Evolutionary conservation across 2,888 invertebrate genomes (phyloP).

Genomic region (Laothoe populi): DNA sequence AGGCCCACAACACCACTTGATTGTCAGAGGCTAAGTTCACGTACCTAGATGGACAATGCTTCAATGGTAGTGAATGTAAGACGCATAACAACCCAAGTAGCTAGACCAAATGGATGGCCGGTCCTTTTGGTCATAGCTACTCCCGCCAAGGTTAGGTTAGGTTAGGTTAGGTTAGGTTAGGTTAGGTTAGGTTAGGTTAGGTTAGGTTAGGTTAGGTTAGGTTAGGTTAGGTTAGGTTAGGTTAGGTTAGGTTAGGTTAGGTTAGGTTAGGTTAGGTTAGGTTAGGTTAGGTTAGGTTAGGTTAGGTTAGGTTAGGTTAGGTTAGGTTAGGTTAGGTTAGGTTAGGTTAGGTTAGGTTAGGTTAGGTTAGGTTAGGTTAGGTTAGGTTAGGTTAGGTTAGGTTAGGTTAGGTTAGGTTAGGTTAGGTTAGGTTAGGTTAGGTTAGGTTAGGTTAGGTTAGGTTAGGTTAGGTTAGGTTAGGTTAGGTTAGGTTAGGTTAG

Average conservation of each 20-base stretch:
- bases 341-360: constrained; percentile 36
- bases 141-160: constrained; percentile 36
- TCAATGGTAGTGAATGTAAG: no score
- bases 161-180: constrained; percentile 32
- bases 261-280: constrained; percentile 36
- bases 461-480: constrained; percentile 36
- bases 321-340: constrained; percentile 33
- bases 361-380: constrained; percentile 35
- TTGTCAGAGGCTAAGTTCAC: no score
- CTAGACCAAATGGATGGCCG: no score
- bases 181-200: constrained; percentile 30
- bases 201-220: constrained; percentile 32
- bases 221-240: constrained; percentile 34
- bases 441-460: constrained; percentile 35
- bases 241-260: constrained; percentile 31
- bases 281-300: constrained; percentile 31
- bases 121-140: no score
- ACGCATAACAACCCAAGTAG: no score
- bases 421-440: constrained; percentile 38
- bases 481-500: constrained; percentile 37
- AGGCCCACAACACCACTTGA: constrained; percentile 28
- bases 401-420: constrained; percentile 37
- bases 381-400: constrained; percentile 34
- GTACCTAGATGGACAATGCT: no score
- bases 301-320: constrained; percentile 31